A percentile compares a stretch with the other conserved stretches of the same genome.
Conservation (phyloP, 2,888 invertebrate genomes). For the Lycophotia porphyrea region DNA sequence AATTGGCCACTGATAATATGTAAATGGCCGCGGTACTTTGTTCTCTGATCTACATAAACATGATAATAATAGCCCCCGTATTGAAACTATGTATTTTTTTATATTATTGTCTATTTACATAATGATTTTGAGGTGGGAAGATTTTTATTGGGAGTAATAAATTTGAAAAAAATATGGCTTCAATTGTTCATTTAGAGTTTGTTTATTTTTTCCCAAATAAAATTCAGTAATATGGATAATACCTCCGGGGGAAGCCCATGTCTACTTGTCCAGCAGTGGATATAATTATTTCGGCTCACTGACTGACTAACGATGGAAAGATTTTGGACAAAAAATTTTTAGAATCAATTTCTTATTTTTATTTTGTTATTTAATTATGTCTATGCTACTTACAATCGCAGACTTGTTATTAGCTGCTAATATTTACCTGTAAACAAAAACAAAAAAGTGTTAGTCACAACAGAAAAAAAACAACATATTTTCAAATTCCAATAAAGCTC, state of each 20-base stretch:
- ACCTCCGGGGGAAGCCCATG: neutral
- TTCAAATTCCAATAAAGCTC: neutral
- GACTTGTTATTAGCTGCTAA: conserved; percentile 1
- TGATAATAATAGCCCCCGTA: conserved; percentile 50
- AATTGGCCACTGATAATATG: conserved; percentile 85
- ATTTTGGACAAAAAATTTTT: too few species aligned
- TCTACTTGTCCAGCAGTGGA: neutral
- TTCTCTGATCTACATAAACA: conserved; percentile 66
- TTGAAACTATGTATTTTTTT: conserved; percentile 43
- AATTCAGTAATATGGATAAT: neutral
- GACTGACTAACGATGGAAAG: neutral
- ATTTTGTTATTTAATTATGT: neutral
- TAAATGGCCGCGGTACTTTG: conserved; percentile 78
- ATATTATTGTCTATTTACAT: conserved; percentile 21
- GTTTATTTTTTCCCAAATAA: neutral
- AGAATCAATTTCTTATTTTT: too few species aligned
- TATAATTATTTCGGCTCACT: neutral
- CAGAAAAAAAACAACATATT: neutral
- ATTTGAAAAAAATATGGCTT: conserved; percentile 1
- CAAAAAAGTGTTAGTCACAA: conserved; percentile 23
- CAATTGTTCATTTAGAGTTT: too few species aligned
- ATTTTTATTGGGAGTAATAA: neutral
- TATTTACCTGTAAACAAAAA: conserved; percentile 62
- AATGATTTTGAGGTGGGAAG: conserved; percentile 13
- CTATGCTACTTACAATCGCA: conserved; percentile 13